A percentile compares a stretch with the other conserved stretches of the same genome.
Conservation (phyloP, 2,797 vertebrate genomes). For the Anguilla obscura region DNA sequence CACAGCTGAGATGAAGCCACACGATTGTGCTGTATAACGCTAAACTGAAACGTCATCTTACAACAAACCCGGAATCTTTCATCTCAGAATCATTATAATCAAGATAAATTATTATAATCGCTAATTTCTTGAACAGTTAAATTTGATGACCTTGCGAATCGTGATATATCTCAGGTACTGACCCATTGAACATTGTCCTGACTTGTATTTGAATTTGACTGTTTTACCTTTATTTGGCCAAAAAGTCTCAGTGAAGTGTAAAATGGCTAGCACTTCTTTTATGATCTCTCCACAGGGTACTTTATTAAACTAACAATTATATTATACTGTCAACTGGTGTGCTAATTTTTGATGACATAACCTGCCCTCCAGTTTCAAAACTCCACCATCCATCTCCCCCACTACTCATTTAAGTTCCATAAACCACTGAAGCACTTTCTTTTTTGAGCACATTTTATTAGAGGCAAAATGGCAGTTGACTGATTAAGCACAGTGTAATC, state of each 20-base stretch:
- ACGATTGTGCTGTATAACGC: background rate
- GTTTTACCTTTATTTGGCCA: conserved; percentile 36
- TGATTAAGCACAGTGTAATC: background rate
- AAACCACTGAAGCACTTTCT: background rate
- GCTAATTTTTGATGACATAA: conserved; percentile 25
- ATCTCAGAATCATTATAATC: background rate
- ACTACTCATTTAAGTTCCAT: background rate
- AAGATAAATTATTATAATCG: background rate
- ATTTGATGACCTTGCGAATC: background rate
- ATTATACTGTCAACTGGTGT: conserved; percentile 36
- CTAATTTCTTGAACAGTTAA: background rate
- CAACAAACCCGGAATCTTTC: background rate
- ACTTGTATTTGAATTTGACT: conserved; percentile 33
- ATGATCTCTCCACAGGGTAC: conserved; percentile 17
- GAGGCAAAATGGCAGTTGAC: background rate
- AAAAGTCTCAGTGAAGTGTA: conserved; percentile 28
- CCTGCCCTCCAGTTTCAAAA: conserved; percentile 22
- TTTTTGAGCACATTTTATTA: background rate
- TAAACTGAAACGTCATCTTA: background rate
- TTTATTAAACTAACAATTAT: conserved; percentile 44
- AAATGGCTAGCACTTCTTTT: conserved; percentile 26
- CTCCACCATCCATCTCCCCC: background rate
- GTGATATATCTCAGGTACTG: background rate
- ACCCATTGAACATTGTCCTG: conserved; percentile 30
- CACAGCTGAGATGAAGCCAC: background rate